Evolutionary conservation across 2,113 vertebrate genomes (phyloP).

Genomic region (Thalassarche chlororhynchos): DNA sequence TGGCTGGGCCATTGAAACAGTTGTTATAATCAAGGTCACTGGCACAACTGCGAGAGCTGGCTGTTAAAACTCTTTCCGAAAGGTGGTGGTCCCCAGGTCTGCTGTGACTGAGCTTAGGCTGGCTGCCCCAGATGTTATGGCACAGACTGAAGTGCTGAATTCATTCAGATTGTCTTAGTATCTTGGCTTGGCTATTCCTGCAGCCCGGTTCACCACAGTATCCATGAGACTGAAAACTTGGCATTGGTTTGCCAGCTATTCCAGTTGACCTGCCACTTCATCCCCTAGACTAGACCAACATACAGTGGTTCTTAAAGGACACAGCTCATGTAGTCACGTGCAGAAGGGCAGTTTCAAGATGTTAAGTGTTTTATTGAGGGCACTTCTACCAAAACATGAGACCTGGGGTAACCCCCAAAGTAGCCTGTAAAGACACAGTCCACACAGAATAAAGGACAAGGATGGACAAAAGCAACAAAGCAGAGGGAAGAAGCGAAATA

Average conservation of each 20-base stretch:
- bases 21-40: not conserved
- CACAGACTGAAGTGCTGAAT: not conserved
- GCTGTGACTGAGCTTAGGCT: not conserved
- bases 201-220: not conserved
- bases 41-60: accelerated
- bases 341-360: not conserved
- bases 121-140: not conserved
- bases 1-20: not conserved
- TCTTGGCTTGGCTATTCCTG: not conserved
- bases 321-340: not conserved
- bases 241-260: not conserved
- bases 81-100: not conserved
- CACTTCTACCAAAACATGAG: not conserved
- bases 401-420: not conserved
- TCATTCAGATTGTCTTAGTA: not conserved
- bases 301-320: not conserved
- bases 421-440: not conserved
- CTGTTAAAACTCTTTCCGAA: not conserved
- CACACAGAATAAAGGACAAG: not conserved
- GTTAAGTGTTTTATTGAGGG: not conserved
- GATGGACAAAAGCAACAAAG: not conserved
- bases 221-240: not conserved
- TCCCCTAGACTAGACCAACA: not conserved
- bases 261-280: not conserved
- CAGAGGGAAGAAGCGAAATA: not conserved